Conservation (phyloP, 2,888 invertebrate species). For the Tuberolachnus salignus region DNA sequence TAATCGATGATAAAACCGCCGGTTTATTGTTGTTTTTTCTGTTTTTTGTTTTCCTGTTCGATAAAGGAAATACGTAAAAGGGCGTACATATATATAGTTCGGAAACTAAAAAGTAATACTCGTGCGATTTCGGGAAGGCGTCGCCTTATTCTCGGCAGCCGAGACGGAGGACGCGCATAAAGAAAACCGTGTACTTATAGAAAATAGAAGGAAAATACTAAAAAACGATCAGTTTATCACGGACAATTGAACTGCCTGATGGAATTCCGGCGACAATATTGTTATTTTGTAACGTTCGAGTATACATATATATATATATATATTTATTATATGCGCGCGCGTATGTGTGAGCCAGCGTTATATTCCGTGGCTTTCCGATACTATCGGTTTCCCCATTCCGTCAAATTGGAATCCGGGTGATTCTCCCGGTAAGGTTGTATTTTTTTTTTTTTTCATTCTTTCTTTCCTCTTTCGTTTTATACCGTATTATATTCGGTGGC, state of each 20-base stretch:
- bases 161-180: background rate
- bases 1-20: constrained; percentile 29
- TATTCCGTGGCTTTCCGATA: constrained; percentile 54
- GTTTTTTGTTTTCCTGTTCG: background rate
- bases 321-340: background rate
- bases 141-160: background rate
- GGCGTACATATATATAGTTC: background rate
- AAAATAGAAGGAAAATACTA: constrained; percentile 50
- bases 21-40: too few species aligned
- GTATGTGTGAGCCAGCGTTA: constrained; percentile 23
- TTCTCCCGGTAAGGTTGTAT: constrained; percentile 55
- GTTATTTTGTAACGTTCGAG: constrained; percentile 34
- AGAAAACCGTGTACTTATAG: constrained; percentile 20
- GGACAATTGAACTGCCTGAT: constrained; percentile 58
- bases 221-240: constrained; percentile 59
- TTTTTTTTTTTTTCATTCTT: constrained; percentile 47
- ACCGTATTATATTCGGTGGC: constrained; percentile 40
- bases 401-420: constrained; percentile 58
- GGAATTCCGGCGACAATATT: constrained; percentile 57
- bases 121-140: background rate
- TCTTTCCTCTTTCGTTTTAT: background rate
- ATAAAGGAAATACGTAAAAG: constrained; percentile 12
- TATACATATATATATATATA: background rate
- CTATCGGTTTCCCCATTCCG: constrained; percentile 56
- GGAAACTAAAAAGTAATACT: constrained; percentile 14